Conservation (phyloP, 2,888 invertebrate genomes). For the Lochmaea crataegi region DNA sequence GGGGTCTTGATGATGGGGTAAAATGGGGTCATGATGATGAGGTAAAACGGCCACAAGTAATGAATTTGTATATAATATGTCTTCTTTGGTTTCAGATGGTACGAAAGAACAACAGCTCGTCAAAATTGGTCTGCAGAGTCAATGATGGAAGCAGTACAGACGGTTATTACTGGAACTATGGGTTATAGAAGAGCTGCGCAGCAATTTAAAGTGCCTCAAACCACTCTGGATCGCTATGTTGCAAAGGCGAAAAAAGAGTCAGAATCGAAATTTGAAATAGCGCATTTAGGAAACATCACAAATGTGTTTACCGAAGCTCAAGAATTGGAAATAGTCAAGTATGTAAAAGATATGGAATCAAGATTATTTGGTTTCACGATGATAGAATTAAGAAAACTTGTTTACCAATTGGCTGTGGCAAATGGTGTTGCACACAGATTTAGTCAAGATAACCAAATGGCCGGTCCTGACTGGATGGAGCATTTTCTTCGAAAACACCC, state of each 20-base stretch:
- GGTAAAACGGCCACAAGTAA: too few species aligned
- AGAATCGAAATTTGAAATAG: conserved; percentile 9
- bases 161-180: conserved; percentile 26
- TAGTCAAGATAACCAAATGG: conserved; percentile 65
- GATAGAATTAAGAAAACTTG: conserved; percentile 65
- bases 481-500: conserved; percentile 67
- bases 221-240: conserved; percentile 32
- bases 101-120: conserved; percentile 20
- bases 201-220: conserved; percentile 26
- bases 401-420: conserved; percentile 68
- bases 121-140: conserved; percentile 16
- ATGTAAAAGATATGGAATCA: conserved; percentile 44
- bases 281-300: background rate
- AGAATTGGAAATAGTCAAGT: conserved; percentile 44
- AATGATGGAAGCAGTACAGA: conserved; percentile 26
- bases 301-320: conserved; percentile 36
- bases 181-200: conserved; percentile 28
- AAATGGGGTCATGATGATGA: background rate
- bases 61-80: conserved; percentile 16
- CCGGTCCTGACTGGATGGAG: conserved; percentile 69
- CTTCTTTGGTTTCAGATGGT: conserved; percentile 27
- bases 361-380: conserved; percentile 45
- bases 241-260: conserved; percentile 13
- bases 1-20: conserved; percentile 17
- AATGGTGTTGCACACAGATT: conserved; percentile 62